Percentiles rank a stretch among this genome's conserved stretches.
phyloP scores from a whole-genome alignment of 2,113 vertebrate genomes.

The Larimichthys polyactis region DNA sequence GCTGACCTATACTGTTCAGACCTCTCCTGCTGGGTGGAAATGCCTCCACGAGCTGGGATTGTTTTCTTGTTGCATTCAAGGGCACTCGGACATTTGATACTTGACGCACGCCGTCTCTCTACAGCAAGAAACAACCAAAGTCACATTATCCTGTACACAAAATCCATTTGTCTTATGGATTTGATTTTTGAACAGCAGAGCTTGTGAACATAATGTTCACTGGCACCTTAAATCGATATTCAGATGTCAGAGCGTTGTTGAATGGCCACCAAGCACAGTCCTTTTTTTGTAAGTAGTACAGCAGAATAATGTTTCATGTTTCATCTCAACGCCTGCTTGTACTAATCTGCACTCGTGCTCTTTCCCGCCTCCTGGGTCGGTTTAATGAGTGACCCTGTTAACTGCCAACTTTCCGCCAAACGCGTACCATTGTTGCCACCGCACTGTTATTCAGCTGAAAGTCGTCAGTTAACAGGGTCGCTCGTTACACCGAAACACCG shows the following conservation, averaged over 20 bases:
- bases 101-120: neutral
- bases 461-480: no score
- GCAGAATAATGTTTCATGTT: no score
- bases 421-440: no score
- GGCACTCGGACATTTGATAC: neutral
- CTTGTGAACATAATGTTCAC: neutral
- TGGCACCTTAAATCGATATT: neutral
- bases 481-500: no score
- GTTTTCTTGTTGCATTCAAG: neutral
- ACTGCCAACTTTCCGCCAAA: no score
- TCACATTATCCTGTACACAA: neutral
- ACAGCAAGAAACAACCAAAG: neutral
- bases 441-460: no score
- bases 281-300: no score
- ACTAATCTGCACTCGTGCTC: no score
- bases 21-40: neutral
- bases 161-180: neutral
- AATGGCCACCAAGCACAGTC: neutral
- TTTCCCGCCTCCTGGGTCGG: no score
- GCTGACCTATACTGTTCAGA: conserved; percentile 4
- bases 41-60: neutral
- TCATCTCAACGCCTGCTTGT: no score
- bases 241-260: neutral
- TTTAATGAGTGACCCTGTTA: no score
- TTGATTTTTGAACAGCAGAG: no score